Conservation (phyloP, 92 coral and sea anemone species). For the Zoanthus sansibaricus region DNA sequence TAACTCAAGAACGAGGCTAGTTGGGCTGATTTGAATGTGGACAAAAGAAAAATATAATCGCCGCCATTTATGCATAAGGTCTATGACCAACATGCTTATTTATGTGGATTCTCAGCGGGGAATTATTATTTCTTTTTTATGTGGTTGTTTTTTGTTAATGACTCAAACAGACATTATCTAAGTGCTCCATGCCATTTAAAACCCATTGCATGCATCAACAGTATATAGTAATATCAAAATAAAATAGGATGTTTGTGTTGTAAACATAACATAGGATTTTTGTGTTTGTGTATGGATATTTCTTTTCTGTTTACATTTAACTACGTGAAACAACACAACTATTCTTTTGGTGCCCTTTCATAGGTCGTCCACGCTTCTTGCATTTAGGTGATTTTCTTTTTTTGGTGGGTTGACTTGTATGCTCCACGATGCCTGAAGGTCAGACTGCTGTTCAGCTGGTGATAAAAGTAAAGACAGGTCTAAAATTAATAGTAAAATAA, state of each 20-base stretch:
- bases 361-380: constrained; percentile 45
- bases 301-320: constrained; percentile 27
- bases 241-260: constrained; percentile 9
- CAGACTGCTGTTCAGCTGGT: constrained; percentile 48
- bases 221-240: constrained; percentile 16
- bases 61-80: constrained; percentile 5
- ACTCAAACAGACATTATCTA: constrained; percentile 29
- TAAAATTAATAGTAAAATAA: constrained; percentile 13
- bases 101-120: constrained; percentile 13
- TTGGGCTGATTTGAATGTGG: constrained; percentile 12
- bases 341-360: constrained; percentile 46
- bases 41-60: constrained; percentile 8
- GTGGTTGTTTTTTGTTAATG: constrained; percentile 14
- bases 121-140: constrained; percentile 12
- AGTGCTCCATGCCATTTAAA: constrained; percentile 7
- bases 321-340: constrained; percentile 26
- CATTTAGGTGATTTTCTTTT: constrained; percentile 47
- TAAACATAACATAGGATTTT: constrained; percentile 1
- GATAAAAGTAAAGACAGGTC: constrained; percentile 31
- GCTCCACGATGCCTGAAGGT: constrained; percentile 40
- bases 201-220: constrained; percentile 19
- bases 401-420: constrained; percentile 39
- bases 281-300: constrained; percentile 11
- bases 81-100: constrained; percentile 23
- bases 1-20: not conserved